Percentiles rank a stretch among this genome's conserved stretches.
phyloP scores from a whole-genome alignment of 1,140 invertebrate species.

The Chelonus insularis region DNA sequence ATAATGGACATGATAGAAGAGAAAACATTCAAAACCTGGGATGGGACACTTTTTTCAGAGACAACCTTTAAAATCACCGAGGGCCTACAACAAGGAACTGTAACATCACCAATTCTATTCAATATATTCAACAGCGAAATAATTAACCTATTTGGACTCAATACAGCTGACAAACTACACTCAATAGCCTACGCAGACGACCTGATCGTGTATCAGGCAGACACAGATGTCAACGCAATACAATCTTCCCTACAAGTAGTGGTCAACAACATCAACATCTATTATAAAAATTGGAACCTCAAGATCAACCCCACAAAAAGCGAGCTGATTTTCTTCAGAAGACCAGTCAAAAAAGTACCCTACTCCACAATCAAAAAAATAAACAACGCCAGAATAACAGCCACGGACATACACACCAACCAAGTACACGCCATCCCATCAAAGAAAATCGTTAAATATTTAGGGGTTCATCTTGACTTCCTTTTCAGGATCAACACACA shows the following conservation, averaged over 20 bases:
- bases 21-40: conserved; percentile 17
- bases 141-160: conserved; percentile 3
- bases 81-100: conserved; percentile 23
- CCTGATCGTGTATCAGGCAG: neutral
- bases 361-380: neutral
- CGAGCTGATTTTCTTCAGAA: neutral
- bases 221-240: neutral
- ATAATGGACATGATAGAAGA: conserved; percentile 15
- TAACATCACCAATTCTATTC: conserved; percentile 23
- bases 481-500: neutral
- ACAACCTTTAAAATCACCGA: neutral
- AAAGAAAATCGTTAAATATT: conserved; percentile 8
- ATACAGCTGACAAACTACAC: neutral
- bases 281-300: neutral
- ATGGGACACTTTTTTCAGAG: neutral
- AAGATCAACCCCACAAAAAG: neutral
- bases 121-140: conserved; percentile 25
- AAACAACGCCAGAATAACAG: neutral
- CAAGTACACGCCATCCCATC: neutral
- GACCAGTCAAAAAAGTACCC: neutral
- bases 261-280: neutral
- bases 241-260: neutral
- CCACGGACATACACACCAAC: neutral
- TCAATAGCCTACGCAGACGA: conserved; percentile 24
- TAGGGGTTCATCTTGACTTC: conserved; percentile 1